Evolutionary conservation across 2,797 vertebrate genomes (phyloP).

Genomic region (Sternarchorhynchus goeldii): DNA sequence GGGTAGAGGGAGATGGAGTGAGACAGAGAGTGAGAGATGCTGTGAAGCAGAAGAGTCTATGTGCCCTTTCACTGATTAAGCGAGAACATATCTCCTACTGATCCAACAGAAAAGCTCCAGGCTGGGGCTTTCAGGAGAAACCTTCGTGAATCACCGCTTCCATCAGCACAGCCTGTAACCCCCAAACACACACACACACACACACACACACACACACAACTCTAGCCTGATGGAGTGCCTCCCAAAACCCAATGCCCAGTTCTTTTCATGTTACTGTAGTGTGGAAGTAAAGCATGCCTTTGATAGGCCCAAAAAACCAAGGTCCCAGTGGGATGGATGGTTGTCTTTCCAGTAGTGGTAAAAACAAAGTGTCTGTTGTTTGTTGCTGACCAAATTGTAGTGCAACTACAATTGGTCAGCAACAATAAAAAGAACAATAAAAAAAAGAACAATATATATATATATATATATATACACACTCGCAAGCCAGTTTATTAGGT

Average conservation of each 20-base stretch:
- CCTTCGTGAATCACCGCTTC: conserved; percentile 66
- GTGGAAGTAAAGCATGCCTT: conserved; percentile 68
- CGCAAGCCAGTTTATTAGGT: no score
- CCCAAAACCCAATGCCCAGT: conserved; percentile 63
- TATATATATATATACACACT: neutral
- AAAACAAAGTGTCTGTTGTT: conserved; percentile 65
- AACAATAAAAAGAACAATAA: conserved; percentile 70
- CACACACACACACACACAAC: conserved; percentile 7
- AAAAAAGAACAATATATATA: neutral
- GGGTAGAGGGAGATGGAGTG: conserved; percentile 52
- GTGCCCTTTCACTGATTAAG: conserved; percentile 74
- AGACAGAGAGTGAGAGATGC: conserved; percentile 72
- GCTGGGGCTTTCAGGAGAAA: conserved; percentile 70
- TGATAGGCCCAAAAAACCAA: conserved; percentile 69
- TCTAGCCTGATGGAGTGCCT: conserved; percentile 66
- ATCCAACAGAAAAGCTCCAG: conserved; percentile 69
- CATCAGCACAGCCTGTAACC: conserved; percentile 60
- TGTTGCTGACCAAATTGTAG: conserved; percentile 53
- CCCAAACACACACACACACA: conserved; percentile 29
- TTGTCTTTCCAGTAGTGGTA: conserved; percentile 30
- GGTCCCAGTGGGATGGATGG: conserved; percentile 44
- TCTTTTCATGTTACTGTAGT: conserved; percentile 66
- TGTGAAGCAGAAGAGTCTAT: conserved; percentile 71
- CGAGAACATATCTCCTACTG: conserved; percentile 69
- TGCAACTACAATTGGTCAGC: conserved; percentile 66